A percentile compares a stretch with the other conserved stretches of the same genome.
Evolutionary conservation across 2,113 vertebrate species (phyloP).

Genomic region (Tonatia bakeri): DNA sequence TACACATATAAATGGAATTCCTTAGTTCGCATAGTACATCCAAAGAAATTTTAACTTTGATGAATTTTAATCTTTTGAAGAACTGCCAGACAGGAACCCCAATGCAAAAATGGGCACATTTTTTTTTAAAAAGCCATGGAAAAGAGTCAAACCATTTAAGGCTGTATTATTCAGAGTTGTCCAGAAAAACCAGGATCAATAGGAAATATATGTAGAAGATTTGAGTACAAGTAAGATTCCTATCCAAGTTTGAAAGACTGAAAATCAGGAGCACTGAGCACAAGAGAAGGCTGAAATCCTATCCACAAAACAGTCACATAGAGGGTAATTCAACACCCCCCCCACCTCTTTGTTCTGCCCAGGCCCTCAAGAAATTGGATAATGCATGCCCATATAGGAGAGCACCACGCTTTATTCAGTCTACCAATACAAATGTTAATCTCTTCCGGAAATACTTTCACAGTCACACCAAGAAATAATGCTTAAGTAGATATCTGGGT

Average conservation of each 20-base stretch:
- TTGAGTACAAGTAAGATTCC: background rate
- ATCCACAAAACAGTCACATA: background rate
- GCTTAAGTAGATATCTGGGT: background rate
- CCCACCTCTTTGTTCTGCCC: background rate
- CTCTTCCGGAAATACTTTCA: background rate
- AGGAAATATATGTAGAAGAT: background rate
- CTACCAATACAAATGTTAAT: background rate
- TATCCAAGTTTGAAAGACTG: background rate
- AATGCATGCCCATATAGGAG: no score
- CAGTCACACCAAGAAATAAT: background rate
- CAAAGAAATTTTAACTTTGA: background rate
- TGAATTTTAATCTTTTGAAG: background rate
- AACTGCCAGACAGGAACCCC: background rate
- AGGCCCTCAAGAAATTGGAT: background rate
- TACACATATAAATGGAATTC: background rate
- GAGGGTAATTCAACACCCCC: background rate
- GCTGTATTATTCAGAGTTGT: background rate
- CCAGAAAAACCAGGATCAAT: no score
- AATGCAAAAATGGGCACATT: background rate
- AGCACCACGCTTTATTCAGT: background rate
- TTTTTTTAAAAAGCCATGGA: background rate
- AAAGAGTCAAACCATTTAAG: background rate
- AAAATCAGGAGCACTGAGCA: background rate
- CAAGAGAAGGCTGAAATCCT: background rate
- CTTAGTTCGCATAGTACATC: background rate